Percentiles rank a stretch among this genome's conserved stretches.
phyloP scores from a whole-genome alignment of 2,797 vertebrate genomes.

The Molossus molossus region DNA sequence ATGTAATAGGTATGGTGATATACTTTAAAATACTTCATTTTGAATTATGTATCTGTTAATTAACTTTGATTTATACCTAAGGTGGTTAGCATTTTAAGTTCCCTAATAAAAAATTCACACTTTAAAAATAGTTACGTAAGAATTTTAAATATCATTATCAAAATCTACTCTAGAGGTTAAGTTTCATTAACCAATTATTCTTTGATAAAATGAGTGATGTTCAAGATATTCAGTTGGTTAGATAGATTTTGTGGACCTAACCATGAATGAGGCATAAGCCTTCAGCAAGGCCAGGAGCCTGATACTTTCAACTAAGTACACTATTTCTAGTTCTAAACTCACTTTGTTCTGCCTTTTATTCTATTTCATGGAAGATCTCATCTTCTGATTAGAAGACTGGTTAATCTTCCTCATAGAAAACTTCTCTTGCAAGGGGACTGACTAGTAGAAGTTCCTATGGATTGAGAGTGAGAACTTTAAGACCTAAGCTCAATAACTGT shows the following conservation, averaged over 20 bases:
- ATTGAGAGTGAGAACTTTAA: conserved; percentile 33
- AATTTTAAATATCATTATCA: conserved; percentile 46
- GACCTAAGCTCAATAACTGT: neutral
- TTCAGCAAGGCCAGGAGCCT: neutral
- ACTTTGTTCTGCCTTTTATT: neutral
- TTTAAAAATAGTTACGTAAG: conserved; percentile 39
- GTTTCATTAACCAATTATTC: conserved; percentile 52
- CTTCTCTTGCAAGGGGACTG: neutral
- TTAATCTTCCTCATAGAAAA: conserved; percentile 3
- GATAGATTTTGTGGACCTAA: conserved; percentile 3
- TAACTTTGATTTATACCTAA: conserved; percentile 31
- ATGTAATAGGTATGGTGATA: neutral
- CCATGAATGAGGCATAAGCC: neutral
- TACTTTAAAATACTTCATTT: conserved; percentile 36
- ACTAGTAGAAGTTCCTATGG: neutral
- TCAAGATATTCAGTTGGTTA: neutral
- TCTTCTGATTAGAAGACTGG: neutral
- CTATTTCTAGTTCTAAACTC: neutral
- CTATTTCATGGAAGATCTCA: conserved; percentile 42
- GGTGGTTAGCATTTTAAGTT: conserved; percentile 34
- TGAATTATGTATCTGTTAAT: neutral
- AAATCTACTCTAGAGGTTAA: conserved; percentile 3
- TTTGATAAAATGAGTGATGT: conserved; percentile 10
- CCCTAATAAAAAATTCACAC: conserved; percentile 10
- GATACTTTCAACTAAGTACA: neutral